Evolutionary conservation across 2,888 invertebrate genomes (phyloP).

Genomic region (Sphaerophoria rueppellii): DNA sequence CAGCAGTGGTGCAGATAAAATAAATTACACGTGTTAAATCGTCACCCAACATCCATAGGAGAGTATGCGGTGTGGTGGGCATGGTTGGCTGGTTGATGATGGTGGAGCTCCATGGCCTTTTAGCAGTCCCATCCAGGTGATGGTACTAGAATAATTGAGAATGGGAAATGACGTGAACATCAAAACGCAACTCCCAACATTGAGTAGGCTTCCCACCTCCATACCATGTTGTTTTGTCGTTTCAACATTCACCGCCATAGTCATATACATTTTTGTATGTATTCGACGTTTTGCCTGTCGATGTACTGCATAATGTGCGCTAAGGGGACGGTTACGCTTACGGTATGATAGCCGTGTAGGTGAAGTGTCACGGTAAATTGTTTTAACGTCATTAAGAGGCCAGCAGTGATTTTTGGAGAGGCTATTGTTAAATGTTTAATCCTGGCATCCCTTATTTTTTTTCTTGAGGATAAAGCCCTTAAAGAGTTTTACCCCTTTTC

Average conservation of each 20-base stretch:
- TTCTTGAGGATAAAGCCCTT: conserved; percentile 12
- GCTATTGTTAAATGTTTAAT: conserved; percentile 70
- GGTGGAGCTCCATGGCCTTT: conserved; percentile 34
- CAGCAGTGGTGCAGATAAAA: conserved; percentile 70
- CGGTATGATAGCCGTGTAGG: conserved; percentile 51
- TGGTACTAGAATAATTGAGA: conserved; percentile 4
- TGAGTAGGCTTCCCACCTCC: not conserved
- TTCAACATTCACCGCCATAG: not conserved
- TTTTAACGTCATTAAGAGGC: conserved; percentile 69
- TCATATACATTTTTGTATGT: not conserved
- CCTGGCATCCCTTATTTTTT: conserved; percentile 28
- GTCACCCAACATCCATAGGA: conserved; percentile 59
- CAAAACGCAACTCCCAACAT: conserved; percentile 49
- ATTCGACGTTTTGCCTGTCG: not conserved
- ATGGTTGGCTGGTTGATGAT: not conserved
- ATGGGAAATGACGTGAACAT: conserved; percentile 55
- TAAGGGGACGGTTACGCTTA: conserved; percentile 63
- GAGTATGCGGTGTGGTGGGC: not conserved
- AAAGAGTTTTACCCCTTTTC: conserved; percentile 29
- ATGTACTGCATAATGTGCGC: conserved; percentile 46
- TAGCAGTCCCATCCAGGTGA: conserved; percentile 28
- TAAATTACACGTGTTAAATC: conserved; percentile 73
- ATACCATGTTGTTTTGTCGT: not conserved
- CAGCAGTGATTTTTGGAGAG: conserved; percentile 66
- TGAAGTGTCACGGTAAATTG: conserved; percentile 71